These are phyloP conservation scores for Leptocoma aspasia DNA, from an alignment of 2,113 vertebrate genomes.

Conservation along the genomic window DNA sequence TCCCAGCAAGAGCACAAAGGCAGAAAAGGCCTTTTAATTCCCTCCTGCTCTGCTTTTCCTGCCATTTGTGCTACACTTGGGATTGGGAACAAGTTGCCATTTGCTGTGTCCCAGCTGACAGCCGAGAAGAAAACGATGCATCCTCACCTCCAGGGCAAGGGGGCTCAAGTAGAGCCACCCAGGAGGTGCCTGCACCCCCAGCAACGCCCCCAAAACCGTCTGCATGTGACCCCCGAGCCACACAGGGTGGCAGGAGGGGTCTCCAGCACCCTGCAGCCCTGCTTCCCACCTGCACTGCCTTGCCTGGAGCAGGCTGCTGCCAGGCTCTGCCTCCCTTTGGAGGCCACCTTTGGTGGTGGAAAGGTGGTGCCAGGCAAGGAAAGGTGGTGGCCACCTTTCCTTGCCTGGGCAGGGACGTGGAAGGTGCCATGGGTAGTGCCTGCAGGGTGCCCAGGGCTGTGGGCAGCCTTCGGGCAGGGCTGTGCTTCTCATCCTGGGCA, in stretches of 20 bases:
- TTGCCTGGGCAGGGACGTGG: fast-evolving
- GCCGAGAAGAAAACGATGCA: fast-evolving
- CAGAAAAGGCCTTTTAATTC: conserved; percentile 6
- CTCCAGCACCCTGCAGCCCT: background rate
- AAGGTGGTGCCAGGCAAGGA: no score
- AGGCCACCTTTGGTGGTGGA: no score
- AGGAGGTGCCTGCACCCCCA: fast-evolving
- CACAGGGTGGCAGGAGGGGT: fast-evolving
- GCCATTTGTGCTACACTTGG: background rate
- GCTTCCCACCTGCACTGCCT: background rate
- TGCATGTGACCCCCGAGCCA: fast-evolving
- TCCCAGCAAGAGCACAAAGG: background rate
- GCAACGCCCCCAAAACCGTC: background rate
- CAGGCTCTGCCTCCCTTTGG: background rate
- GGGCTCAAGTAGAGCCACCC: fast-evolving
- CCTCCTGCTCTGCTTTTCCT: background rate
- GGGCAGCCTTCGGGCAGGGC: background rate
- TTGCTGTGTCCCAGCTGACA: background rate
- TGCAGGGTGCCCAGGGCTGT: background rate
- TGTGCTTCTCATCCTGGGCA: background rate
- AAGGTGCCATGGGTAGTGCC: background rate
- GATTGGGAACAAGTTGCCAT: background rate
- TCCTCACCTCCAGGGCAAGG: background rate
- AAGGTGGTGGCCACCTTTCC: background rate
- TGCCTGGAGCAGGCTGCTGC: background rate